Conservation (phyloP, 2,113 vertebrate species). For the Anhinga rufa region DNA sequence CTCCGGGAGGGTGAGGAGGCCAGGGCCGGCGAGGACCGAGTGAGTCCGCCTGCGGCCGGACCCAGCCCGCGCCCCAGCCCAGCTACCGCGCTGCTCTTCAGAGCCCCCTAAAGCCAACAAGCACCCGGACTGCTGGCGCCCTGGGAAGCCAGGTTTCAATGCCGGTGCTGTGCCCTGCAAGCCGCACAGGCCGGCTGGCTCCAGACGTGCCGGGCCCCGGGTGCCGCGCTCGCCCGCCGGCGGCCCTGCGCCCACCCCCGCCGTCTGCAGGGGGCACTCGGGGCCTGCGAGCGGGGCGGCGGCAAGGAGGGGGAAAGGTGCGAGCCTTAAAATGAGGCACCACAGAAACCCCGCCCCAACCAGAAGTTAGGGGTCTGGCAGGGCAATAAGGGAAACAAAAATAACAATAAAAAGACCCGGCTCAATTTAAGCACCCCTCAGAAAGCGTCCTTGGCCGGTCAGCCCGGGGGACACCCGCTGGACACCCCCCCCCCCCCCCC, state of each 20-base stretch:
- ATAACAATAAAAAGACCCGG: too few species aligned
- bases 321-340: neutral
- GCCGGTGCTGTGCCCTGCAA: neutral
- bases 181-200: neutral
- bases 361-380: neutral
- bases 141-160: neutral
- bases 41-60: rapidly evolving
- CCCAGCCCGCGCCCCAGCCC: neutral
- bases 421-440: neutral
- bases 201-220: neutral
- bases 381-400: neutral
- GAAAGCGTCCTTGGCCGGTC: neutral
- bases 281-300: neutral
- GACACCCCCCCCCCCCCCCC: too few species aligned
- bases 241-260: neutral
- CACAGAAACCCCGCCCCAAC: too few species aligned
- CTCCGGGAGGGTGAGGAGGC: neutral
- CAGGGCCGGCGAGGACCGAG: neutral
- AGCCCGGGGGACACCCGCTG: neutral
- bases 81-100: neutral
- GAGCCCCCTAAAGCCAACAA: neutral
- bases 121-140: rapidly evolving
- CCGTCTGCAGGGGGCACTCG: conserved; percentile 22
- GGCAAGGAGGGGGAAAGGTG: too few species aligned
- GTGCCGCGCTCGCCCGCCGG: neutral